Base-by-base conservation (phyloP, 1,140 invertebrate species). In the Pissodes strobi region DNA sequence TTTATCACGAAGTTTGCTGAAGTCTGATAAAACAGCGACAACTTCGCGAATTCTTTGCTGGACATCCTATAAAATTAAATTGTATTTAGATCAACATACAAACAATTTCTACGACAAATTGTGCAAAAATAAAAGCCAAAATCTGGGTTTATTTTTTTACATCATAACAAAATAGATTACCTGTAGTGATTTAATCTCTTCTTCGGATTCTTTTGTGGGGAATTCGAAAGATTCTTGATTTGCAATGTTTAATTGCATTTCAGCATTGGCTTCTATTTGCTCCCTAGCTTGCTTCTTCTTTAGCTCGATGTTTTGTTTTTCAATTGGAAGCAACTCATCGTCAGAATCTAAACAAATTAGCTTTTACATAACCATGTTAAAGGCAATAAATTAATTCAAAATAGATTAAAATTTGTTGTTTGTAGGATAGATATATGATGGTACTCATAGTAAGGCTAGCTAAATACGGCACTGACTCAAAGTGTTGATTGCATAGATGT, bases 41-140 rank as follows among this genome's bases (percentile, higher is more conserved):
- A 96, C 83, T 77, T 98, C 96, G 68, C 92, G 89, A 45, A 98
- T 97, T 73, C 95, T 85, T 73, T 94, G 90, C 76, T 95, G 90
- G 5, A 98, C 83, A 69, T 95, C 88, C 73, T 91, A 87, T 21
- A 63, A 63, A 53, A 51, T 8, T n/a, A n/a, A n/a, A n/a, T n/a
- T n/a, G n/a, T n/a, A n/a, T n/a, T n/a, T n/a, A n/a, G n/a, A n/a
- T n/a, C n/a, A n/a, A n/a, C n/a, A n/a, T n/a, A n/a, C n/a, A n/a
- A n/a, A n/a, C n/a, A n/a, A n/a, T n/a, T n/a, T n/a, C n/a, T n/a
- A n/a, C n/a, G n/a, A n/a, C n/a, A n/a, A n/a, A n/a, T n/a, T n/a
- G n/a, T n/a, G n/a, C n/a, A n/a, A n/a, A n/a, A n/a, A n/a, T n/a
- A n/a, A n/a, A n/a, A n/a, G n/a, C n/a, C n/a, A n/a, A n/a, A n/a